Conservation (phyloP, 2,113 vertebrate genomes). For the Himantopus leucocephalus region DNA sequence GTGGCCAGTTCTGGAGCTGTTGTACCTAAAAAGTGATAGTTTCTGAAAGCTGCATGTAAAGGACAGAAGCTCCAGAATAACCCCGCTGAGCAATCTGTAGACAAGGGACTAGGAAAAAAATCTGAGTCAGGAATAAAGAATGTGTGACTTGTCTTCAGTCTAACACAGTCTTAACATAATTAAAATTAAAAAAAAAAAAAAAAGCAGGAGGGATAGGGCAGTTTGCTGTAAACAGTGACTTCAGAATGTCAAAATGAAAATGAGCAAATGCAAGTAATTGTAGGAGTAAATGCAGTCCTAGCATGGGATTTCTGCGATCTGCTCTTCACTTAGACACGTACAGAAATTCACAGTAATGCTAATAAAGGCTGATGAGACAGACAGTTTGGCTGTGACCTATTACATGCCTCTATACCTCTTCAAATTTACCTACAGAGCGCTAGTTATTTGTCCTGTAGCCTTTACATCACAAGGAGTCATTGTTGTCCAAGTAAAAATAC, state of each 20-base stretch:
- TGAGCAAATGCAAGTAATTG: neutral
- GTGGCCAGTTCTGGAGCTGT: neutral
- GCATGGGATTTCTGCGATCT: neutral
- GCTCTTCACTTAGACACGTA: neutral
- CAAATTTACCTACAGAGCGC: neutral
- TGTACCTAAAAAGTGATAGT: neutral
- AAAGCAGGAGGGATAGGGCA: neutral
- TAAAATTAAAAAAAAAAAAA: neutral
- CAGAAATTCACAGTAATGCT: neutral
- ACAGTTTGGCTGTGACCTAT: neutral
- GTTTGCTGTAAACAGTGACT: neutral
- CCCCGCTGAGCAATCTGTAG: neutral
- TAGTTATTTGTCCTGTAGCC: neutral
- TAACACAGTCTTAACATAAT: neutral
- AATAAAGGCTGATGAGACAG: neutral
- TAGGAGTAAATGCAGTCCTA: neutral
- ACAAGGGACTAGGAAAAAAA: neutral
- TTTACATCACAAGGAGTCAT: neutral
- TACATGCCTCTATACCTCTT: neutral
- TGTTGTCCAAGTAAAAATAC: neutral
- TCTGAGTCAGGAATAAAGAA: neutral
- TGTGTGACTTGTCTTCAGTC: neutral
- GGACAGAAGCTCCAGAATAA: neutral
- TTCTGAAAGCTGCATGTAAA: neutral
- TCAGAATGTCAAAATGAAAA: neutral